Base-by-base conservation (phyloP, 2,113 vertebrate species). In the Erpornis zantholeuca region DNA sequence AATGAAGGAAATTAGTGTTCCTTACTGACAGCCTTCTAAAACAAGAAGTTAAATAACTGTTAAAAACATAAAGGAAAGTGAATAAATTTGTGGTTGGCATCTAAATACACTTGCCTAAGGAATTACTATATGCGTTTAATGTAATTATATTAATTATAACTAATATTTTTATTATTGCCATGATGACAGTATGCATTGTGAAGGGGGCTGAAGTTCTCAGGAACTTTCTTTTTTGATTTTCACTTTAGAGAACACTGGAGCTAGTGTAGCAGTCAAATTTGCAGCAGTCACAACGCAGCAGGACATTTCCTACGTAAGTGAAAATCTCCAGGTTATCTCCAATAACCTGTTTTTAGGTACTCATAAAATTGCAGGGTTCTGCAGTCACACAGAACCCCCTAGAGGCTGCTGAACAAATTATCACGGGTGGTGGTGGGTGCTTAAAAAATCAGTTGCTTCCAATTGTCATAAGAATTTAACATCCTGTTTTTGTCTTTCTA, bases 401-500 rank as follows among this genome's bases (percentile, higher is more conserved):
- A 73, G 86, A 95, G 96, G 96, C 71, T 88, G 86, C 5, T 27
- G n/a, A 61, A 82, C 68, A 83, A 84, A 95, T 49, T 44, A 91
- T 87, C 72, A 59, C 12, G 25, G 54, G 82, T 77, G 70, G 78
- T 68, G 82, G 79, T 61, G 82, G 56, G 64, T 63, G 81, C 76
- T 82, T 72, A 61, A 85, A 95, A 85, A 84, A 82, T 77, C 92
- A 85, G 81, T 89, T 85, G 88, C 88, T 75, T 81, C 94, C 79
- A 94, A 90, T 59, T 61, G 95, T 86, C 12, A 11, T n/a, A 92
- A 80, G 73, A 77, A 90, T 97, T 93, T 87, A 73, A 96, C 97
- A 98, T 98, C 98, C 98, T 98, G 98, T 97, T 98, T 98, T 98
- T 97, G 97, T 98, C 95, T 92, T 93, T 97, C 83, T 97, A 52